Conservation (phyloP, 2,797 vertebrate genomes). For the Phataginus tetradactyla region DNA sequence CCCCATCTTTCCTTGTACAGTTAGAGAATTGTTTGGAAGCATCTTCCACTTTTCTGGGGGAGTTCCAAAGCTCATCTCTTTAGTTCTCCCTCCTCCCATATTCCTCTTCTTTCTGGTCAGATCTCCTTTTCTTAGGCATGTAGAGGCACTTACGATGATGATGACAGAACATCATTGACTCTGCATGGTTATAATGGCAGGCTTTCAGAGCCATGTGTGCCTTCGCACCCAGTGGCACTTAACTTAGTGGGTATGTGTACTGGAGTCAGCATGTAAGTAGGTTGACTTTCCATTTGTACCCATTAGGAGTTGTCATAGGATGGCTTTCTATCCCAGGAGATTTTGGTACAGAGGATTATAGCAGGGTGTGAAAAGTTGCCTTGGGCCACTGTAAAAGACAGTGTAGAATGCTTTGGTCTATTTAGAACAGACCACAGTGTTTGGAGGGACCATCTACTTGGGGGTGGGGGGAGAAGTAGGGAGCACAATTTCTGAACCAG, state of each 20-base stretch:
- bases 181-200: slow-evolving; percentile 1
- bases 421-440: slow-evolving; percentile 40
- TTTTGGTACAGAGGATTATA: not conserved
- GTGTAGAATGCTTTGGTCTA: slow-evolving; percentile 31
- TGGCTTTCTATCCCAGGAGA: not conserved
- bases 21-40: not conserved
- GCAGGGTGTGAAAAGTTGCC: slow-evolving; percentile 22
- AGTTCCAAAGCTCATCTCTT: slow-evolving; percentile 36
- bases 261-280: not conserved
- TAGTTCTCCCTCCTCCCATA: slow-evolving; percentile 4
- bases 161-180: not conserved
- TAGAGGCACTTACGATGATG: not conserved
- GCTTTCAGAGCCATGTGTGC: not conserved
- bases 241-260: not conserved
- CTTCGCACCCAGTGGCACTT: not conserved
- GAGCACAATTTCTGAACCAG: slow-evolving; percentile 4
- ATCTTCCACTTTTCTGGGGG: not conserved
- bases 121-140: not conserved
- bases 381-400: slow-evolving; percentile 52
- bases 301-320: slow-evolving; percentile 18
- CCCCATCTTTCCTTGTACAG: not conserved
- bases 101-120: slow-evolving; percentile 28
- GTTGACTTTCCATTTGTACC: not conserved
- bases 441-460: slow-evolving; percentile 32
- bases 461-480: not conserved